These are phyloP conservation scores for Diachrysia chrysitis DNA, from an alignment of 2,888 invertebrate genomes.

Conservation along the genomic window DNA sequence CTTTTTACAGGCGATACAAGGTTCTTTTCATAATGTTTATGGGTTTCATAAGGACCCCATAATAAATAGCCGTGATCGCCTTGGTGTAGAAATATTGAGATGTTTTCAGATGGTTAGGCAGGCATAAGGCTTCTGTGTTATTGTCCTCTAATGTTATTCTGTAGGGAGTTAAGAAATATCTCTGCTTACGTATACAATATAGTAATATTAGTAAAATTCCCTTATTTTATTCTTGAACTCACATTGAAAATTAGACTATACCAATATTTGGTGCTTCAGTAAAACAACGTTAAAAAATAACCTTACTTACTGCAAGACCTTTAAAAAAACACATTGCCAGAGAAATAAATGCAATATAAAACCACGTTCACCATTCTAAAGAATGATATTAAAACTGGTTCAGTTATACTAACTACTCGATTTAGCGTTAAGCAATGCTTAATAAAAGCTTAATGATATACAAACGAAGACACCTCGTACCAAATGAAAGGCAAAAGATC, in stretches of 20 bases:
- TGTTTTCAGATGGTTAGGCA: slow-evolving; percentile 13
- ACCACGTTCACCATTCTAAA: not conserved
- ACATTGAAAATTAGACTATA: not conserved
- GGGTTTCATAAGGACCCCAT: slow-evolving; percentile 20
- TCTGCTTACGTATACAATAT: not conserved
- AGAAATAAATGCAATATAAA: not conserved
- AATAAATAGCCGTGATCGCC: slow-evolving; percentile 12
- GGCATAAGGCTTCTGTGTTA: not conserved
- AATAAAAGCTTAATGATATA: slow-evolving; percentile 22
- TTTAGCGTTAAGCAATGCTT: slow-evolving; percentile 8
- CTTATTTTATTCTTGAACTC: no score
- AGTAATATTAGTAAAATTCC: no score
- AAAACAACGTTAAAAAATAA: not conserved
- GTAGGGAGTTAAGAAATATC: not conserved
- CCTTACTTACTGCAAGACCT: no score
- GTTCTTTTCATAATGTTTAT: slow-evolving; percentile 45
- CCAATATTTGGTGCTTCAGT: not conserved
- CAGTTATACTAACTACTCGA: slow-evolving; percentile 4
- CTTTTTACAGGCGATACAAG: slow-evolving; percentile 54
- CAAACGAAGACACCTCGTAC: slow-evolving; percentile 26
- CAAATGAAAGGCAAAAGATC: slow-evolving; percentile 56
- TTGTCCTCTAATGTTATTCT: not conserved
- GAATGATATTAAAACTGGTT: not conserved
- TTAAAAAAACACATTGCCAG: not conserved
- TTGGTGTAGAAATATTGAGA: slow-evolving; percentile 25